These are phyloP conservation scores for Motacilla alba DNA, from an alignment of 2,113 vertebrate species.

Conservation along the genomic window DNA sequence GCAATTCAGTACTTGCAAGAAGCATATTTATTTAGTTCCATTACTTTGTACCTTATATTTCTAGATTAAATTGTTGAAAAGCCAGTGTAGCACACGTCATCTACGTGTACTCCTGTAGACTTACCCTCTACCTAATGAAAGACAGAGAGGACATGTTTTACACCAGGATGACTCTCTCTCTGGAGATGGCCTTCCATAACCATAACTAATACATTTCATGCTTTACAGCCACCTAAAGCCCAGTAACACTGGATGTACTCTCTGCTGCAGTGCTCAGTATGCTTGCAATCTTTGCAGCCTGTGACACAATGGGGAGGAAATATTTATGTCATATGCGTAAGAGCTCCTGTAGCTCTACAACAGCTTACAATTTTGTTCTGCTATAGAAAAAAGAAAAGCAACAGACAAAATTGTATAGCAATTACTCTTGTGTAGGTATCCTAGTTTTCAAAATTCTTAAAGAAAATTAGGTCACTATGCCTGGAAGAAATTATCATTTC, in stretches of 20 bases:
- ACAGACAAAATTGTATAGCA: background rate
- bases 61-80: background rate
- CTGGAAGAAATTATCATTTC: background rate
- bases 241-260: background rate
- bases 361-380: background rate
- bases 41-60: background rate
- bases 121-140: background rate
- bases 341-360: background rate
- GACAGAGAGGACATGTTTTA: background rate
- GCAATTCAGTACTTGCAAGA: background rate
- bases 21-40: background rate
- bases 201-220: background rate
- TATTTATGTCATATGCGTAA: background rate
- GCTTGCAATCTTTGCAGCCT: background rate
- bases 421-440: background rate
- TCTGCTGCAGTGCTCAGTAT: background rate
- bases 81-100: background rate
- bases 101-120: background rate
- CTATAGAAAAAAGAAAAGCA: background rate
- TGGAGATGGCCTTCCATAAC: background rate
- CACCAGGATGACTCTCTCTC: background rate
- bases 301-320: background rate
- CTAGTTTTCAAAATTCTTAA: background rate
- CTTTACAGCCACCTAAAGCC: background rate
- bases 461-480: background rate